phyloP scores from a whole-genome alignment of 2,797 vertebrate species.

The Threskiornis aethiopicus region DNA sequence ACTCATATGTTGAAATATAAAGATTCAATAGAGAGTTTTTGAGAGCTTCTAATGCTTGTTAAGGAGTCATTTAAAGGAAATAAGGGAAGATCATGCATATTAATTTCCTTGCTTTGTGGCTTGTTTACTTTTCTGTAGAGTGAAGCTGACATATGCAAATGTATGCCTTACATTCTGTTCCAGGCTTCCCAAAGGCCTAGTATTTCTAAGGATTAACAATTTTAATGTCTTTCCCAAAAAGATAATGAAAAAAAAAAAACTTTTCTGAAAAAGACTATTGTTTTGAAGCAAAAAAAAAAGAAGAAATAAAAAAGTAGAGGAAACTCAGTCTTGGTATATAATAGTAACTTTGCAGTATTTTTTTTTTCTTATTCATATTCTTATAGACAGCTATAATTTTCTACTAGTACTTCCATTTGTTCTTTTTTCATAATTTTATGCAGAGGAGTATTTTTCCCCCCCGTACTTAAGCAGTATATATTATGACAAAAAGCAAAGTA shows the following conservation, averaged over 20 bases:
- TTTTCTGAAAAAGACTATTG: neutral
- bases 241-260: neutral
- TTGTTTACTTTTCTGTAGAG: neutral
- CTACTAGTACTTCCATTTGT: neutral
- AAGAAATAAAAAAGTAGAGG: neutral
- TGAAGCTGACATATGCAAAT: neutral
- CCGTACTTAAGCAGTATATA: neutral
- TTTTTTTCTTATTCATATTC: neutral
- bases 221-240: neutral
- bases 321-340: neutral
- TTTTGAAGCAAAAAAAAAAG: neutral
- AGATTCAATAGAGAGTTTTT: neutral
- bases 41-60: neutral
- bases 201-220: neutral
- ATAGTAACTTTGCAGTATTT: neutral
- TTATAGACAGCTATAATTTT: neutral
- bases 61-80: neutral
- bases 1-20: neutral
- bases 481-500: neutral
- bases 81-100: neutral
- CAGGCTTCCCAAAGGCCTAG: neutral
- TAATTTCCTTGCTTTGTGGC: neutral
- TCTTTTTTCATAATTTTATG: neutral
- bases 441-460: neutral
- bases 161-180: neutral